Percentiles rank a stretch among this genome's conserved stretches.
Evolutionary conservation across 1,140 invertebrate genomes (phyloP).

Genomic region (Thalassaphorura encarpata): DNA sequence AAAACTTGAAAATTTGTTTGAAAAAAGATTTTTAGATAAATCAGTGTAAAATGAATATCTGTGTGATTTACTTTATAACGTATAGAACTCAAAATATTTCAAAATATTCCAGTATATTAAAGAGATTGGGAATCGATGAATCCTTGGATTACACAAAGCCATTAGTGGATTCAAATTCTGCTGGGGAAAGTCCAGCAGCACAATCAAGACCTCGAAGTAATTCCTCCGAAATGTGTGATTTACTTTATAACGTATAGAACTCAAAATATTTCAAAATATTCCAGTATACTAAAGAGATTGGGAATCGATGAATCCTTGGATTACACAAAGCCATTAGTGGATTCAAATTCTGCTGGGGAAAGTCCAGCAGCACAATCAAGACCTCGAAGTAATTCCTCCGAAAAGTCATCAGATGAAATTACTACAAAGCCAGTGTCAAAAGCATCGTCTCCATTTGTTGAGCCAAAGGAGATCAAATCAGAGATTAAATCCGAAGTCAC

Average conservation of each 20-base stretch:
- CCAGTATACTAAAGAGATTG: conserved; percentile 77
- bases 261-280: not conserved
- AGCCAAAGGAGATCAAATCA: not conserved
- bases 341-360: conserved; percentile 50
- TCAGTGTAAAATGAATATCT: too few species aligned
- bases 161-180: conserved; percentile 64
- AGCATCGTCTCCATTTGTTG: conserved; percentile 2
- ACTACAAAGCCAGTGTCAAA: conserved; percentile 12
- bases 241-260: too few species aligned
- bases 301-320: conserved; percentile 91
- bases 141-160: conserved; percentile 85
- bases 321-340: conserved; percentile 79
- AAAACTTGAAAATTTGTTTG: too few species aligned
- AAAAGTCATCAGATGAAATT: conserved; percentile 31
- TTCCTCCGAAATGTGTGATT: conserved; percentile 32
- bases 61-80: too few species aligned
- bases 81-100: not conserved
- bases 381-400: conserved; percentile 29
- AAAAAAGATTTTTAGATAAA: too few species aligned
- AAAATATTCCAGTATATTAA: conserved; percentile 61
- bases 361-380: conserved; percentile 40
- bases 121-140: conserved; percentile 86
- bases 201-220: conserved; percentile 37
- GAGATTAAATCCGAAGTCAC: too few species aligned
- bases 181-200: conserved; percentile 33